Conservation (phyloP, 2,113 vertebrate genomes). For the Diadophis punctatus region DNA sequence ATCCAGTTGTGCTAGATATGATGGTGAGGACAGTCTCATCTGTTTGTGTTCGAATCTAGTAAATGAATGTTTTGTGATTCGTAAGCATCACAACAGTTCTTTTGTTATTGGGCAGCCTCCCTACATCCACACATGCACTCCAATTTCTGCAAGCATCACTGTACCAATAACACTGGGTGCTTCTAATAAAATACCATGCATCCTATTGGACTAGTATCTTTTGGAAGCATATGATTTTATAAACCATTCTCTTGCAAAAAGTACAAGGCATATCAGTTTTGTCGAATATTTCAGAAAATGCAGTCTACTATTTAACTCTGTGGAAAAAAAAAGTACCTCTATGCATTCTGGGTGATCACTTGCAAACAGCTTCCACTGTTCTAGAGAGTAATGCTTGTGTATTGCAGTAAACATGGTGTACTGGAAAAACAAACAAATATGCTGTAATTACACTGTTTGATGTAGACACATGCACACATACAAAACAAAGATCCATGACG, state of each 20-base stretch:
- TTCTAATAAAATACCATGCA: neutral
- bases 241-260: slow-evolving; percentile 40
- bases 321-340: slow-evolving; percentile 75
- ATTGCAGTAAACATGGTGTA: slow-evolving; percentile 93
- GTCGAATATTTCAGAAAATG: slow-evolving; percentile 23
- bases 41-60: neutral
- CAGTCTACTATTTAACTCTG: slow-evolving; percentile 42
- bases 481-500: neutral
- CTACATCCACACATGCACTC: neutral
- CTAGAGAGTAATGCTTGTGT: slow-evolving; percentile 94
- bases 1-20: neutral
- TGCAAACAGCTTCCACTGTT: slow-evolving; percentile 93
- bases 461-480: neutral
- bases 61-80: neutral
- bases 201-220: neutral
- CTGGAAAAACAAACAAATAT: slow-evolving; percentile 66
- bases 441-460: slow-evolving; percentile 28
- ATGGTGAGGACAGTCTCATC: neutral
- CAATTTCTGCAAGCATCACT: neutral
- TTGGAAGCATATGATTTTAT: slow-evolving; percentile 35
- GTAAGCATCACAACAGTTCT: neutral
- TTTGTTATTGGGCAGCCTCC: neutral
- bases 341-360: slow-evolving; percentile 85
- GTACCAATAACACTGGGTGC: neutral
- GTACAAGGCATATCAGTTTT: slow-evolving; percentile 8